Evolutionary conservation across 1,140 invertebrate species (phyloP), one percentile per base, ranked within the genome.

Genomic region (Glossosoma conforme): DNA sequence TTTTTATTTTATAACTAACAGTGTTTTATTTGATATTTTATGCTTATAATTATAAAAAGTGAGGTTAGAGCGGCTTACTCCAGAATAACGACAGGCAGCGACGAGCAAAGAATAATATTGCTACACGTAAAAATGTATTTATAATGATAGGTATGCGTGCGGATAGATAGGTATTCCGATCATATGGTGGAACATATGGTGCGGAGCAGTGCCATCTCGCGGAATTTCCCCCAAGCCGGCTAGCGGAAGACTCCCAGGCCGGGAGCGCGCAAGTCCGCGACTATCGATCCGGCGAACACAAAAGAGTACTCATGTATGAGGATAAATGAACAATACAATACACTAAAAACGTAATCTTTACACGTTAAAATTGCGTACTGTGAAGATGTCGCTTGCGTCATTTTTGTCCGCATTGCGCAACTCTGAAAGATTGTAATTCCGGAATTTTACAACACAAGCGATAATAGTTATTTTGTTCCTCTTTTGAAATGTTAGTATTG

Each of bases 271-370:
- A 36, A 21, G 14, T 40, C 37, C 35, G 32, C 48, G 48, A 37
- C 11, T 51, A 51, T 51, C 48, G 48, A 51, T 44, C 48, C 30
- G 20, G 11, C 18, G 8, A n/a, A 9, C 41, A 35, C 41, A 13
- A 17, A 37, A 37, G 11, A 5, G 21, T 15, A 37, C 18, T 10
- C 19, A 36, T 22, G 19, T 24, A n/a, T n/a, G n/a, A n/a, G 1
- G 2, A 3, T 8, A 8, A 17, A 1, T 13, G 1, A 13, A 38
- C 14, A 17, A 19, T 14, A 38, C 13, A 28, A 38, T 38, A 13
- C 1, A 40, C 14, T 17, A 25, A 38, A 47, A 19, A 2, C 1
- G n/a, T n/a, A n/a, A n/a, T 36, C 11, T 13, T 11, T n/a, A 41
- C 2, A 8, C 2, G 11, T 38, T 13, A 30, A 30, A n/a, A 10